Conservation (phyloP, 2,888 invertebrate genomes). For the Eristalinus sepulchralis region DNA sequence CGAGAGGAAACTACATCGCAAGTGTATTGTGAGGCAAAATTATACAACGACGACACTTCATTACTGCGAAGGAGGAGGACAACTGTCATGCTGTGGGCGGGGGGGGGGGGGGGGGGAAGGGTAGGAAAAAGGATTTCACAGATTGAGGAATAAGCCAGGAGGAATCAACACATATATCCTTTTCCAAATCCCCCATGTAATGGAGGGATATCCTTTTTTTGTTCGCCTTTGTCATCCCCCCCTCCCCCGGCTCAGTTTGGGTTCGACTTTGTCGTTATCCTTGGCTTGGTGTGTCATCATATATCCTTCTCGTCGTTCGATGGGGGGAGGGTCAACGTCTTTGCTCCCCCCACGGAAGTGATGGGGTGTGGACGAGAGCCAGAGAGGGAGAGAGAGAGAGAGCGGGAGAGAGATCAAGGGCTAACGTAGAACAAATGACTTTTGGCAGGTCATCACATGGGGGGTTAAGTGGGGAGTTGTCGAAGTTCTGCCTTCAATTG, state of each 20-base stretch:
- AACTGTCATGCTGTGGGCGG: not conserved
- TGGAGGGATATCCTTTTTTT: slow-evolving; percentile 33
- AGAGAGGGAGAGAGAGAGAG: not conserved
- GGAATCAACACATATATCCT: slow-evolving; percentile 41
- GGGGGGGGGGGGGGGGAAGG: not conserved
- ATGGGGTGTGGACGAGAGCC: too few species aligned
- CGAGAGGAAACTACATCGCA: not conserved
- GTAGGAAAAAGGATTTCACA: slow-evolving; percentile 17
- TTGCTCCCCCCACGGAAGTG: too few species aligned
- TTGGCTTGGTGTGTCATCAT: not conserved
- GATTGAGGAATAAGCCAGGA: slow-evolving; percentile 25
- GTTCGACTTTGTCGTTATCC: not conserved
- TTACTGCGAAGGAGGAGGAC: slow-evolving; percentile 4
- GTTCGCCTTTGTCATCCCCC: slow-evolving; percentile 6
- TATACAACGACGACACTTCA: slow-evolving; percentile 57
- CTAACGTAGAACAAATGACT: not conserved
- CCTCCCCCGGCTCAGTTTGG: not conserved
- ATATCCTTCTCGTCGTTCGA: too few species aligned
- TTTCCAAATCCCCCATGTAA: slow-evolving; percentile 54
- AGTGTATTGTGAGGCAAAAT: slow-evolving; percentile 31
- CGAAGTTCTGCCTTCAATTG: not conserved
- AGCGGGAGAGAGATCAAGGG: not conserved
- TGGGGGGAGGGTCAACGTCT: too few species aligned
- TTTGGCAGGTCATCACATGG: not conserved
- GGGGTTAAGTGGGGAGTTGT: not conserved